Conservation (phyloP, 2,888 invertebrate species). For the Drosophila maculinotata region DNA sequence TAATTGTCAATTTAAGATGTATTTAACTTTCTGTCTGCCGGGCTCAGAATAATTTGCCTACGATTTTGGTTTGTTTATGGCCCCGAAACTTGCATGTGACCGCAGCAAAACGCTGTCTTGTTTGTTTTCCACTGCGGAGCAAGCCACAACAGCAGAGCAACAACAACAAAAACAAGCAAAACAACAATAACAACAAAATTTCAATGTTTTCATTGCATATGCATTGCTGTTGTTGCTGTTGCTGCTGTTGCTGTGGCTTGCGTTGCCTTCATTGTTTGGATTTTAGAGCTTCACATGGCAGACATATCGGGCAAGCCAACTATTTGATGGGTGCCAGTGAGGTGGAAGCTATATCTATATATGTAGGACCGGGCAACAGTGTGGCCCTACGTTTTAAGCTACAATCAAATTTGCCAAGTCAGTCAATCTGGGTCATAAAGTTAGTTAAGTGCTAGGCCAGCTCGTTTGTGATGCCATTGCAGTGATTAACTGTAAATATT, state of each 20-base stretch:
- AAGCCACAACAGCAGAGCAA: constrained; percentile 2
- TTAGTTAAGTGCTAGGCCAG: constrained; percentile 21
- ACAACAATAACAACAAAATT: constrained; percentile 33
- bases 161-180: constrained; percentile 14
- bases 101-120: constrained; percentile 18
- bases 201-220: constrained; percentile 40
- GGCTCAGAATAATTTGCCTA: constrained; percentile 26
- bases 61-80: constrained; percentile 37
- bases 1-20: constrained; percentile 16
- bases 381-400: background rate
- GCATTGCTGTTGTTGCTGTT: constrained; percentile 11
- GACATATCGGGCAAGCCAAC: constrained; percentile 18
- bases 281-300: constrained; percentile 31
- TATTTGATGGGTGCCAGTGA: constrained; percentile 24
- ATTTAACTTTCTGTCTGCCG: constrained; percentile 21
- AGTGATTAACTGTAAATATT: constrained; percentile 45
- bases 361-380: constrained; percentile 1
- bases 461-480: constrained; percentile 4
- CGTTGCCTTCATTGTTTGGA: constrained; percentile 44
- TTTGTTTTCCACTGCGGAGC: constrained; percentile 14
- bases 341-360: background rate
- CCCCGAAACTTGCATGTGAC: constrained; percentile 10
- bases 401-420: constrained; percentile 12
- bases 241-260: constrained; percentile 6
- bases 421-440: constrained; percentile 8